A percentile compares a stretch with the other conserved stretches of the same genome.
Evolutionary conservation across 2,888 invertebrate species (phyloP).

Genomic region (Gasteruption jaculator): DNA sequence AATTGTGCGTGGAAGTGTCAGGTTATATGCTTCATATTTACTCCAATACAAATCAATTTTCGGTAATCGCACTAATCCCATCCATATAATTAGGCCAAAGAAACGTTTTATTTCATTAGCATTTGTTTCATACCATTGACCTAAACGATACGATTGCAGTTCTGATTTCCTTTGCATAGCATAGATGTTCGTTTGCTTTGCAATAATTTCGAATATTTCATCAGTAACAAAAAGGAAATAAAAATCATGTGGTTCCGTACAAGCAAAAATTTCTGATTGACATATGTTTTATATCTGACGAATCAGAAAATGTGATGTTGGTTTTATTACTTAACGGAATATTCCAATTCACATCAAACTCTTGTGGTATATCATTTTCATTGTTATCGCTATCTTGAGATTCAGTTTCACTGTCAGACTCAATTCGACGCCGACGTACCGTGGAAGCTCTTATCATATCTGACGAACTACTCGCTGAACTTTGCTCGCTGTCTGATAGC

Average conservation of each 20-base stretch:
- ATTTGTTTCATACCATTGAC: conserved; percentile 28
- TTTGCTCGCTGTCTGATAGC: conserved; percentile 20
- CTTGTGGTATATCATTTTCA: conserved; percentile 17
- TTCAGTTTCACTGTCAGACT: conserved; percentile 19
- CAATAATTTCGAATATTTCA: conserved; percentile 19
- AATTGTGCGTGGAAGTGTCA: conserved; percentile 27
- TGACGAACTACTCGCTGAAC: conserved; percentile 15
- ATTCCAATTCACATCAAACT: conserved; percentile 18
- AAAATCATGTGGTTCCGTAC: conserved; percentile 20
- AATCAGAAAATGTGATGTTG: conserved; percentile 17
- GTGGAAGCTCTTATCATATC: conserved; percentile 17
- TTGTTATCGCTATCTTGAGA: conserved; percentile 11
- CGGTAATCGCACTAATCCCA: conserved; percentile 33
- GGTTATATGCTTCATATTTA: conserved; percentile 26
- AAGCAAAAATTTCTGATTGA: conserved; percentile 16
- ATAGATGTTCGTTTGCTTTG: conserved; percentile 19
- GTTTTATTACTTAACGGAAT: conserved; percentile 16
- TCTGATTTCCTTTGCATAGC: conserved; percentile 15
- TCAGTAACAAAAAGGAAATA: conserved; percentile 18
- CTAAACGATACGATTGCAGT: conserved; percentile 17
- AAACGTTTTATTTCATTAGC: conserved; percentile 29
- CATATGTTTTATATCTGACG: conserved; percentile 15
- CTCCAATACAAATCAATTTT: conserved; percentile 35
- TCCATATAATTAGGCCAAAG: conserved; percentile 32
- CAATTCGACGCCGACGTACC: conserved; percentile 19